Conservation (phyloP, 2,113 vertebrate species). For the Ptyas mucosa region DNA sequence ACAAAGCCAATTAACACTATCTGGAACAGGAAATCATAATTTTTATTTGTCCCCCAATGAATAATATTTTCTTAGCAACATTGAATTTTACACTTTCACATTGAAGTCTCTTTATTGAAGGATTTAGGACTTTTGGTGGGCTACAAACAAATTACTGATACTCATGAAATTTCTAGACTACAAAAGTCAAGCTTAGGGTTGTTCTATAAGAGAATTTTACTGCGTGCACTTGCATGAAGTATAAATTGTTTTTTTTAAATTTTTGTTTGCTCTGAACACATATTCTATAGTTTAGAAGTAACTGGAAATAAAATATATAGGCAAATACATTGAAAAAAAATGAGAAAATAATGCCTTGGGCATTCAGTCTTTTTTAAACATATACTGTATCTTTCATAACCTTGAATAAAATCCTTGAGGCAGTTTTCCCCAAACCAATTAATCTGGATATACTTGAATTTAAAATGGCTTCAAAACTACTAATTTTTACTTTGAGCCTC, state of each 20-base stretch:
- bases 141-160: not conserved
- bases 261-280: not conserved
- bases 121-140: not conserved
- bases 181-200: too few species aligned
- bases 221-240: not conserved
- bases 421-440: not conserved
- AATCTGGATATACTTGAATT: not conserved
- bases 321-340: not conserved
- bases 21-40: not conserved
- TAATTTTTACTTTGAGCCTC: not conserved
- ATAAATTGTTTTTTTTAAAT: not conserved
- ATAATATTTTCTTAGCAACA: not conserved
- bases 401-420: slow-evolving; percentile 2
- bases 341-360: not conserved
- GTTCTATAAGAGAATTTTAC: not conserved
- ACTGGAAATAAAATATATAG: not conserved
- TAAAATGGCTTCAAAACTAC: not conserved
- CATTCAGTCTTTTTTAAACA: not conserved
- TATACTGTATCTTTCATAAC: not conserved
- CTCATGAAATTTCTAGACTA: not conserved
- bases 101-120: not conserved
- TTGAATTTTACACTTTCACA: not conserved
- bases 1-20: not conserved
- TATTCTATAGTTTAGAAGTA: not conserved
- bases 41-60: not conserved